Evolutionary conservation across 2,797 vertebrate species (phyloP).

Genomic region (Cuniculus paca): DNA sequence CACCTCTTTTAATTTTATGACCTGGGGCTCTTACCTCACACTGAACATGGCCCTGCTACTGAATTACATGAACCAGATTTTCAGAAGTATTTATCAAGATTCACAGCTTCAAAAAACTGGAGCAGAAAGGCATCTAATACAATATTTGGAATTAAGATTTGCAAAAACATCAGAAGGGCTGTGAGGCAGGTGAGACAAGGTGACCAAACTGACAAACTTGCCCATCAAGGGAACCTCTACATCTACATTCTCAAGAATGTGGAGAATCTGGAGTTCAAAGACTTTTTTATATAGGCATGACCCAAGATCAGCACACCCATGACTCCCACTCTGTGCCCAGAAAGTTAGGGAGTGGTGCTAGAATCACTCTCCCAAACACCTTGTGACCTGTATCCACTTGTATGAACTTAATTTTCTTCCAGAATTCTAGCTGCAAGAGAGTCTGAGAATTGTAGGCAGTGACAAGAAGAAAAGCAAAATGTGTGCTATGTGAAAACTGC

Average conservation of each 20-base stretch:
- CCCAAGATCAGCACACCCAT: background rate
- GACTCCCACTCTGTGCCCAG: background rate
- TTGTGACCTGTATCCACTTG: background rate
- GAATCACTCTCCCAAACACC: background rate
- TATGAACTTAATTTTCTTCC: background rate
- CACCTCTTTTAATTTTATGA: background rate
- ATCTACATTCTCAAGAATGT: background rate
- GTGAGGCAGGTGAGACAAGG: background rate
- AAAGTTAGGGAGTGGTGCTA: background rate
- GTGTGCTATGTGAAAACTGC: background rate
- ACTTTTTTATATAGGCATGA: background rate
- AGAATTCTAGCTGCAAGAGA: conserved; percentile 65
- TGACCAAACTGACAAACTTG: background rate
- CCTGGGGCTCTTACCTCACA: background rate
- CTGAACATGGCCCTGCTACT: background rate
- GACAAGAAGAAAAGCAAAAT: background rate
- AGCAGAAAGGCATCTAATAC: background rate
- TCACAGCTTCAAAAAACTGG: background rate
- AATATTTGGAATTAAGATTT: conserved; percentile 4
- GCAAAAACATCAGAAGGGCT: background rate
- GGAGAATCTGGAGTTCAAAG: background rate
- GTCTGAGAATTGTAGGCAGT: background rate
- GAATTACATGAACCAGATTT: background rate
- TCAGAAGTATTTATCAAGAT: background rate
- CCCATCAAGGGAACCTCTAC: background rate